phyloP scores from a whole-genome alignment of 2,797 vertebrate species.

The Australoheros facetus region DNA sequence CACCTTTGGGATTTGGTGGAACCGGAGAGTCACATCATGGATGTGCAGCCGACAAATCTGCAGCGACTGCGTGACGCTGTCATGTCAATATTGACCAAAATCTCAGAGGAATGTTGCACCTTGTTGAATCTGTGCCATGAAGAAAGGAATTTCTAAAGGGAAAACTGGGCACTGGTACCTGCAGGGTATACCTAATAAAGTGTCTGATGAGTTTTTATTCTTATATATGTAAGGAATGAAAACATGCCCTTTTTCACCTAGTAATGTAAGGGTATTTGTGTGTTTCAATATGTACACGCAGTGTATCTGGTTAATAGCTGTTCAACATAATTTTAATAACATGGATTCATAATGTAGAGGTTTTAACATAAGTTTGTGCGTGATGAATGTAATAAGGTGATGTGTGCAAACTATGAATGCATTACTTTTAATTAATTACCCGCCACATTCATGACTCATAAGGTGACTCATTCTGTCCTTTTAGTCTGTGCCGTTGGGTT shows the following conservation, averaged over 20 bases:
- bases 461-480: conserved; percentile 15
- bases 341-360: background rate
- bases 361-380: conserved; percentile 21
- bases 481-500: background rate
- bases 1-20: too few relatives aligned
- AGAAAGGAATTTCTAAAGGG: background rate
- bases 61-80: background rate
- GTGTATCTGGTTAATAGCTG: background rate
- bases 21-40: background rate
- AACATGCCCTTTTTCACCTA: background rate
- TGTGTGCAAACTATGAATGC: conserved; percentile 57
- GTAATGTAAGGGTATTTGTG: too few relatives aligned
- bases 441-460: conserved; percentile 33
- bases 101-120: background rate
- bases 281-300: background rate
- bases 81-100: background rate
- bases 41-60: background rate
- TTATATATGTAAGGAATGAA: too few relatives aligned
- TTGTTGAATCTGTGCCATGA: background rate
- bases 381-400: conserved; percentile 28
- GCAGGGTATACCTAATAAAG: too few relatives aligned
- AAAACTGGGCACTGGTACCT: too few relatives aligned
- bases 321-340: background rate
- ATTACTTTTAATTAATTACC: conserved; percentile 50
- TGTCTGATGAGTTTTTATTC: too few relatives aligned